Percentiles rank a stretch among this genome's conserved stretches.
These are phyloP conservation scores for Pygocentrus nattereri DNA, from an alignment of 2,797 vertebrate genomes.

Conservation along the genomic window DNA sequence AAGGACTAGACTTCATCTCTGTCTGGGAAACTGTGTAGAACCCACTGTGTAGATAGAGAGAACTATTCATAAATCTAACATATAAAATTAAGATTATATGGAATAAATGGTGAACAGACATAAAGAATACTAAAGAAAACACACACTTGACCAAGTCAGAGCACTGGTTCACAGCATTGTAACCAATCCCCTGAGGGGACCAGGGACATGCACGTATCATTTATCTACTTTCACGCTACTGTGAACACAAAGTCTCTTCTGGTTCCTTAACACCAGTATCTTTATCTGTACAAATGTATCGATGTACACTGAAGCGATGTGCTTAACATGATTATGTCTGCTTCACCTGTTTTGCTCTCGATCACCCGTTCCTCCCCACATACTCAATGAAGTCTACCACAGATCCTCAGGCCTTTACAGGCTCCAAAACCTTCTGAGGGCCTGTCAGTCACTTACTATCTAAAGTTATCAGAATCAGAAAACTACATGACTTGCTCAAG, in stretches of 20 bases:
- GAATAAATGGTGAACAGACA: not conserved
- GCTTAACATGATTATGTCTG: not conserved
- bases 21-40: too few relatives aligned
- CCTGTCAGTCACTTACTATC: conserved; percentile 10
- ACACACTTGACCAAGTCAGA: not conserved
- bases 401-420: too few relatives aligned
- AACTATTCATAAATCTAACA: too few relatives aligned
- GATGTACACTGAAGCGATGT: not conserved
- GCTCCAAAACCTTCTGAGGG: not conserved
- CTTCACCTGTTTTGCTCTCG: not conserved
- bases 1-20: too few relatives aligned
- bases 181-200: not conserved
- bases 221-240: not conserved
- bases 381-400: not conserved
- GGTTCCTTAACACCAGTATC: not conserved
- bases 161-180: not conserved
- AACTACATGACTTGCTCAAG: not conserved
- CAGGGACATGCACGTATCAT: not conserved
- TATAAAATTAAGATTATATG: too few relatives aligned
- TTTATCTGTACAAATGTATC: not conserved
- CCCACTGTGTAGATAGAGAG: too few relatives aligned
- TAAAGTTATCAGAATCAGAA: not conserved
- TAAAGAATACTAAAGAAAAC: not conserved
- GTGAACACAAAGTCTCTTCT: not conserved
- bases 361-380: not conserved